Base-by-base conservation (phyloP, 2,888 invertebrate genomes). In the Tachina lurida region DNA sequence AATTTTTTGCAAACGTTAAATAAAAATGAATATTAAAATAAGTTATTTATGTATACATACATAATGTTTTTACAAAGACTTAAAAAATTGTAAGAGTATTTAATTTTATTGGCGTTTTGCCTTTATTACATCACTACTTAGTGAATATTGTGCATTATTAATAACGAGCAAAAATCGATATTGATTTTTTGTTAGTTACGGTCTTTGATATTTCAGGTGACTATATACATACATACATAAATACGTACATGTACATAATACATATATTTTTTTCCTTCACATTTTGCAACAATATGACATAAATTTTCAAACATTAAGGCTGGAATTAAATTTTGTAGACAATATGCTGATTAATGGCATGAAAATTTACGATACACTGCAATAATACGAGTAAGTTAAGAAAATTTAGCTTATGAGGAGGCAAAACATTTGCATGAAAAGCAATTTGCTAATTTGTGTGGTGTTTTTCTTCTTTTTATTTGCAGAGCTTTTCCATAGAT, bases 341-440 rank as follows among this genome's bases (percentile, higher is more conserved):
- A 83, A 77, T 73, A 65, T 73, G 77, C 83, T 77, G 77, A 83
- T 83, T 83, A 83, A 83, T 81, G 68, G n/a, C 13, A 75, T 68
- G 31, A 75, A 81, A 68, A 81, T 58, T 74, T 80, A 52, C 65
- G 39, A 63, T 41, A 58, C 31, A 17, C 39, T 47, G 60, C 41
- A 62, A 63, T 63, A 45, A n/a, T 56, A n/a, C n/a, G n/a, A n/a
- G n/a, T n/a, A 39, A 56, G 56, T 39, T n/a, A 63, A 54, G 62
- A 73, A 60, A 67, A 67, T 13, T 65, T 22, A 52, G 39, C 52
- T 43, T 47, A 60, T 45, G 43, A 68, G 54, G 31, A 68, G 54
- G 17, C 39, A 75, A 60, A 62, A 56, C 39, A 43, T 70, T 70
- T 70, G 43, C 58, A 10, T 52, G 43, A 74, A 43, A 43, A 60